phyloP scores from a whole-genome alignment of 64 coral and sea anemone species.

The Exaiptasia diaphana region DNA sequence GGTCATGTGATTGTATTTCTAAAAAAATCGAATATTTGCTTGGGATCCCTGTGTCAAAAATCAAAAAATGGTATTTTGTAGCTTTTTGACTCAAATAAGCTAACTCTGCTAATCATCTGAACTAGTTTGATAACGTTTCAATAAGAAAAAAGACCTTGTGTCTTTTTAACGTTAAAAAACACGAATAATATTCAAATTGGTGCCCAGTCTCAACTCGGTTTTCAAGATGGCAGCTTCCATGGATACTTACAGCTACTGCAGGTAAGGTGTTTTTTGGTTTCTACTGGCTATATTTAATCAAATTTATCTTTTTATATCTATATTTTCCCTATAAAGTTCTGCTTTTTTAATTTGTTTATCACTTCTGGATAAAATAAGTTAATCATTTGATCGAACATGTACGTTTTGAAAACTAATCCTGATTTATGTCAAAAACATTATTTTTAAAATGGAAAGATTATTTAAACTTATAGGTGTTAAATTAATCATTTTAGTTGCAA shows the following conservation, averaged over 20 bases:
- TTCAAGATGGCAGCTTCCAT: constrained; percentile 50
- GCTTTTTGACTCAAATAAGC: no score
- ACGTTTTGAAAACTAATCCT: not conserved
- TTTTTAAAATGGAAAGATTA: not conserved
- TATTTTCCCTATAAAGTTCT: not conserved
- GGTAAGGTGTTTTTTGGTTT: not conserved
- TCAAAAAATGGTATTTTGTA: no score
- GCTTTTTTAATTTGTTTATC: not conserved
- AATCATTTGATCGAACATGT: not conserved
- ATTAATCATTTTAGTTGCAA: not conserved
- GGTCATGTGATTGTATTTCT: no score
- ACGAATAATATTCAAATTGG: not conserved
- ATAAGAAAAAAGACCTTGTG: not conserved
- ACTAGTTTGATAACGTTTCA: not conserved
- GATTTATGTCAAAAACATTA: not conserved
- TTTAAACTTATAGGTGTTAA: not conserved
- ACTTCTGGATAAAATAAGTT: not conserved
- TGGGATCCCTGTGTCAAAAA: no score
- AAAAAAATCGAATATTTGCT: no score
- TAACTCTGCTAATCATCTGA: not conserved
- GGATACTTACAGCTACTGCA: constrained; percentile 7
- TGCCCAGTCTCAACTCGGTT: constrained; percentile 32
- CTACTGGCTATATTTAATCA: not conserved
- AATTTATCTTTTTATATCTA: not conserved
- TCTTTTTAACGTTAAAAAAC: not conserved